Evolutionary conservation across 2,888 invertebrate species (phyloP), one percentile per base, ranked within the genome.

Genomic region (Cosmia pyralina): DNA sequence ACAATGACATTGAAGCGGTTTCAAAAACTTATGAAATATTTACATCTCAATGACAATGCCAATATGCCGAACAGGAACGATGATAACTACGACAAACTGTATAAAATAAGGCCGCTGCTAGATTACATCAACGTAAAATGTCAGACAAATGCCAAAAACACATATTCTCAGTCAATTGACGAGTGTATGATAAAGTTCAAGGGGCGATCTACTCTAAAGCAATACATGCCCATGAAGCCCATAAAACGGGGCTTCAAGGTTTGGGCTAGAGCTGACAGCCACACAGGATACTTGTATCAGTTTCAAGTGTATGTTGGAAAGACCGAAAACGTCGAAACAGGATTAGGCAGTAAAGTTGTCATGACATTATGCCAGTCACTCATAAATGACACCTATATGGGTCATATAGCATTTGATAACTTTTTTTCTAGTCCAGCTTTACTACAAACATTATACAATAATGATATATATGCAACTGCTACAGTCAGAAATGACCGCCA

Each of bases 191-290:
- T n/a, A n/a, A n/a, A n/a, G n/a, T n/a, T n/a, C n/a, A n/a, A n/a
- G n/a, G n/a, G n/a, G 15, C 71, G 69, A 41, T 60, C 59, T 72
- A 65, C 57, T 38, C 59, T 73, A 63, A 83, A 83, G 62, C 84
- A 82, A 62, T 81, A 83, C 55, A 81, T 81, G 84, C 79, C 81
- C 34, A 67, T 69, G 62, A 83, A 82, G 62, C 82, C 80, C 52
- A 79, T 80, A 38, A 85, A 85, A 57, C 77, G 68, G 72, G 81
- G 58, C 64, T 83, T 69, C 67, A 84, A 84, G 62, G 60, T 72
- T 34, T 81, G 81, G 81, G 67, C 58, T 65, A 66, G 75, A 53
- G 75, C 79, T 69, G 81, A 83, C 60, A 69, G 74, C 50, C 63
- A 72, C 62, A 53, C 79, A 67, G 81, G 77, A 58, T 81, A 79